Evolutionary conservation across 2,113 vertebrate species (phyloP), one percentile per base, ranked within the genome.

Genomic region (Otolemur garnettii): DNA sequence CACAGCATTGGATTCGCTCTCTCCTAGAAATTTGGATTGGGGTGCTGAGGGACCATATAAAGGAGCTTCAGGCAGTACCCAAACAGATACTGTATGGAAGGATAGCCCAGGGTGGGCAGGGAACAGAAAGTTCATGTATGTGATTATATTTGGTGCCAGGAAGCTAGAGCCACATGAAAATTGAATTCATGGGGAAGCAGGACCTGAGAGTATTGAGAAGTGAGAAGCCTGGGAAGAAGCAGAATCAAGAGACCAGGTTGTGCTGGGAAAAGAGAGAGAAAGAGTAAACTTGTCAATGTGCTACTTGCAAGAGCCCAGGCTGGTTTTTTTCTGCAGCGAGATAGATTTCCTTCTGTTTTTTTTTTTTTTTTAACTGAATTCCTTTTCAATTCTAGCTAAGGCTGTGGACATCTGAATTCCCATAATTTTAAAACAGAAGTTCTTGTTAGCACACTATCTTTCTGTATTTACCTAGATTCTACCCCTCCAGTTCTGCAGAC

Each of bases 401-500:
- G 62, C 10, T 64, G 62, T 28, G 62, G 24, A 64, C 62, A 26
- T 64, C 8, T 89, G 6, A 38, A 60, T 77, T 94, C 81, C 71
- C 83, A 3, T 42, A 35, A 30, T 71, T 91, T 30, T 64, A 42
- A 35, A 75, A 8, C 22, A 82, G 33, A 81, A 71, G 4, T 24
- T 82, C 35, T 53, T 53, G 66, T 86, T 33, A 95, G 59, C 50
- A 53, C 22, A 50, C 11, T n/a, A 50, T 22, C 35, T 60, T 78
- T 66, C 24, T 50, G 69, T 2, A 26, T 78, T 87, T 33, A 66
- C 4, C 2, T 60, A 13, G n/a, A 3, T 60, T 88, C 30, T 77
- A 45, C 2, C 18, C 15, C 26, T 45, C 4, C 8, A 1, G 2
- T 64, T 60, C 28, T 24, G 55, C 1, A 38, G n/a, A 2, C 5